Conservation (phyloP, 1,140 invertebrate species). For the Danaus plexippus region DNA sequence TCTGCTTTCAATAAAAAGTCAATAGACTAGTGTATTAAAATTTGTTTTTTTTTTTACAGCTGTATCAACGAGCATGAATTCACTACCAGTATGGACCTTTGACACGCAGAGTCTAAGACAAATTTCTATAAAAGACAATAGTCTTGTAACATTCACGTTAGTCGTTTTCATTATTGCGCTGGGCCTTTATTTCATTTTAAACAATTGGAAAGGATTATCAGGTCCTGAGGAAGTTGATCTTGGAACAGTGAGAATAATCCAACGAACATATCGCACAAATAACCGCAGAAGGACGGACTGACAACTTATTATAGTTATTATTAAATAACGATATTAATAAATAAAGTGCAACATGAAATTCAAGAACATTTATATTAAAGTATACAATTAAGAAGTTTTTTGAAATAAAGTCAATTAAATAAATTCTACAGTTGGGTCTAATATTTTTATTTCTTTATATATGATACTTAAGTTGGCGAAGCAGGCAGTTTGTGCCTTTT, state of each 20-base stretch:
- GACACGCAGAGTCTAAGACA: slow-evolving; percentile 16
- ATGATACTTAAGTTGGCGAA: slow-evolving; percentile 42
- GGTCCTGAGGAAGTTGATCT: slow-evolving; percentile 54
- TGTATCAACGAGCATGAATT: slow-evolving; percentile 15
- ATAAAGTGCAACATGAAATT: background rate
- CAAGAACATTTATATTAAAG: no score
- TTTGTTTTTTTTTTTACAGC: slow-evolving; percentile 16
- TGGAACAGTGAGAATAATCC: slow-evolving; percentile 29
- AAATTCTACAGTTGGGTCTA: slow-evolving; percentile 3
- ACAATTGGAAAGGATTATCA: slow-evolving; percentile 48
- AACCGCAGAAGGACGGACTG: slow-evolving; percentile 2
- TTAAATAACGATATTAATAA: no score
- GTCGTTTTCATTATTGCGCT: slow-evolving; percentile 35
- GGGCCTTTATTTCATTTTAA: slow-evolving; percentile 34
- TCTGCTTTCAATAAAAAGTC: slow-evolving; percentile 3
- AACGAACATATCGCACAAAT: slow-evolving; percentile 2
- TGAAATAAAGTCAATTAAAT: no score
- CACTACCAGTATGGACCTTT: slow-evolving; percentile 12
- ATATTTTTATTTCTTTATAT: slow-evolving; percentile 26
- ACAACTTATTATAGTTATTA: no score
- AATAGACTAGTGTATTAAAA: slow-evolving; percentile 5
- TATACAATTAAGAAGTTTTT: no score
- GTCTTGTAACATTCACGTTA: slow-evolving; percentile 29
- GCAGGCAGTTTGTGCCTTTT: slow-evolving; percentile 30
- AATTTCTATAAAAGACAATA: slow-evolving; percentile 11